These are phyloP conservation scores for Crossaster papposus DNA, from an alignment of 53 echinoderm and acorn worm genomes.

Conservation along the genomic window DNA sequence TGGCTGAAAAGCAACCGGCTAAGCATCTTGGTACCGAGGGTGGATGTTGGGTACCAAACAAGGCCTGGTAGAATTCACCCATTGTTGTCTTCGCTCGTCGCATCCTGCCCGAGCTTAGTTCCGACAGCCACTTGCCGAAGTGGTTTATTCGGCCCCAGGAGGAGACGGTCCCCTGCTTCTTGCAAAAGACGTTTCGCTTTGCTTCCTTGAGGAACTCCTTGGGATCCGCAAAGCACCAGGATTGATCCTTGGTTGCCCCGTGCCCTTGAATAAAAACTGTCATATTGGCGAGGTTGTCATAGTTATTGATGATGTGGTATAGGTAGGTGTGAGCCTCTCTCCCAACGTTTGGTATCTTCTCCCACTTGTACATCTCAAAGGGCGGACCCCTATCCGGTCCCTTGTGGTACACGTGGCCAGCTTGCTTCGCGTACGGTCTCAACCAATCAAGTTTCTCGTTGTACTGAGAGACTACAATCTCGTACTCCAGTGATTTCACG, in stretches of 20 bases:
- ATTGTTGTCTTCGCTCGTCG: neutral
- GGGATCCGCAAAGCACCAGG: neutral
- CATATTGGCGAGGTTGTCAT: constrained; percentile 38
- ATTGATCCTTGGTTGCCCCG: neutral
- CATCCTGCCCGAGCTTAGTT: neutral
- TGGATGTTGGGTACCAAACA: constrained; percentile 43
- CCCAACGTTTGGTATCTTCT: constrained; percentile 53
- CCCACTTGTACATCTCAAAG: constrained; percentile 33
- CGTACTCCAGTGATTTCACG: neutral
- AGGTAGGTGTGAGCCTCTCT: constrained; percentile 48
- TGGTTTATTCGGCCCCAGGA: constrained; percentile 29
- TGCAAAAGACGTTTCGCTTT: neutral
- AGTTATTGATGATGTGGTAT: constrained; percentile 47
- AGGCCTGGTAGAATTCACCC: neutral
- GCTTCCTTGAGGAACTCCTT: constrained; percentile 19
- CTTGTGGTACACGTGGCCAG: constrained; percentile 50
- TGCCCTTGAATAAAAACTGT: constrained; percentile 55
- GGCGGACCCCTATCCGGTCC: neutral
- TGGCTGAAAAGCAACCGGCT: constrained; percentile 49
- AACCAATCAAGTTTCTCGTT: constrained; percentile 38
- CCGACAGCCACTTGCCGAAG: neutral
- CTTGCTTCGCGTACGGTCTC: neutral
- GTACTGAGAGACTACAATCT: constrained; percentile 40
- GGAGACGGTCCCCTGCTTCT: neutral
- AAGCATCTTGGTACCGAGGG: neutral